These are phyloP conservation scores for Acanthurus leucopareius DNA, from an alignment of 2,797 vertebrate genomes.

Conservation along the genomic window DNA sequence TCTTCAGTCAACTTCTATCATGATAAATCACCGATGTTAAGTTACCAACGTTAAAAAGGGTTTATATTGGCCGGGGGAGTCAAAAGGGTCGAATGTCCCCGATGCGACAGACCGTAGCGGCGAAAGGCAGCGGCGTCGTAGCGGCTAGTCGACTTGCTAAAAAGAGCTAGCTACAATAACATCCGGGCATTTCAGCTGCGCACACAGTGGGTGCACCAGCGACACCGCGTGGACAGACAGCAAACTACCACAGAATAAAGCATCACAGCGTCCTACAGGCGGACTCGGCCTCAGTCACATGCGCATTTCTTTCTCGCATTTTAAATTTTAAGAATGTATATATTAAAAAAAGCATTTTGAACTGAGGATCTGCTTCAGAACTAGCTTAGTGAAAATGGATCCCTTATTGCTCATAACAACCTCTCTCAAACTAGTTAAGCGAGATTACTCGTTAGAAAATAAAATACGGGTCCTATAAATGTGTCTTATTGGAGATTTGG, in stretches of 20 bases:
- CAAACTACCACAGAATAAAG: background rate
- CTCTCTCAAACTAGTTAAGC: background rate
- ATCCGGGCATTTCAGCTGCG: conserved; percentile 80
- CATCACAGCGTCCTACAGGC: no score
- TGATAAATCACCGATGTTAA: conserved; percentile 61
- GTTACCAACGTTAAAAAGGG: conserved; percentile 39
- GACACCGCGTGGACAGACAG: conserved; percentile 7
- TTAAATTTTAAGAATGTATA: no score
- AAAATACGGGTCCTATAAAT: background rate
- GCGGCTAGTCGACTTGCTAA: conserved; percentile 74
- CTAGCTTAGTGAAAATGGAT: no score
- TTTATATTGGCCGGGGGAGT: conserved; percentile 31
- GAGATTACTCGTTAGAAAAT: background rate
- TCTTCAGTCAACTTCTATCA: conserved; percentile 64
- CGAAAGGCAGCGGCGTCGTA: conserved; percentile 72
- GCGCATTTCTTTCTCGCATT: no score
- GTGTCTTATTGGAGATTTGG: no score
- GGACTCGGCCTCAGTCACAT: no score
- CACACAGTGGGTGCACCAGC: conserved; percentile 5
- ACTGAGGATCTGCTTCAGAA: no score
- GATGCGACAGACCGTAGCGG: conserved; percentile 74
- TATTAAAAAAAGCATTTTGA: no score
- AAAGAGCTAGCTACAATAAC: conserved; percentile 81
- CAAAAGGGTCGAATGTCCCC: conserved; percentile 67
- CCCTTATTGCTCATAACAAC: background rate